Evolutionary conservation across 2,113 vertebrate species (phyloP).

Genomic region (Lepus americanus): DNA sequence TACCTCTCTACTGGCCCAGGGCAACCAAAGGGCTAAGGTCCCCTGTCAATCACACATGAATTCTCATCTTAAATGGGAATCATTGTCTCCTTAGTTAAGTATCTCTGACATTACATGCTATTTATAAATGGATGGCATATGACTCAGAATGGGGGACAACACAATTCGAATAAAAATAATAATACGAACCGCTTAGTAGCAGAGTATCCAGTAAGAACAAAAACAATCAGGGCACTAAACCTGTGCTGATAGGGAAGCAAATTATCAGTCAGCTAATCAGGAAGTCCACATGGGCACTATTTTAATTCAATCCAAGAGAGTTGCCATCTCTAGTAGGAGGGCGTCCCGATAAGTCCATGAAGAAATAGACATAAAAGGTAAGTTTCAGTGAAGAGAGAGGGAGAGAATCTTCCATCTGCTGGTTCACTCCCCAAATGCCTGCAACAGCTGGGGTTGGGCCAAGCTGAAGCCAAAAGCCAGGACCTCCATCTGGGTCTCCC

Average conservation of each 20-base stretch:
- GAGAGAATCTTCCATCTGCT: no score
- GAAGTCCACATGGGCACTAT: background rate
- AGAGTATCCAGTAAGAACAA: background rate
- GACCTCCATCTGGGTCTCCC: no score
- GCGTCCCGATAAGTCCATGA: no score
- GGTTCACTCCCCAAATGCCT: no score
- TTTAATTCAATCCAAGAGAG: background rate
- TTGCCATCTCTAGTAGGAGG: background rate
- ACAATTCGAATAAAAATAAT: constrained; percentile 54
- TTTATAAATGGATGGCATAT: constrained; percentile 61
- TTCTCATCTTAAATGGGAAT: constrained; percentile 23
- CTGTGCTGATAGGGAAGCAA: background rate
- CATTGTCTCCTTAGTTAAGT: constrained; percentile 30
- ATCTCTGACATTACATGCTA: constrained; percentile 43
- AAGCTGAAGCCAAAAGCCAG: no score
- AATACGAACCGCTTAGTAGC: constrained; percentile 16
- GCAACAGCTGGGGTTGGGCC: no score
- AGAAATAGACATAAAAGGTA: no score
- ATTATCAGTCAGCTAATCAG: background rate
- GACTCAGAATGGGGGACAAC: constrained; percentile 45
- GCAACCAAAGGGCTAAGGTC: background rate
- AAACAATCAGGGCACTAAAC: background rate
- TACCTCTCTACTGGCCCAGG: background rate
- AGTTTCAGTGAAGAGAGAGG: no score
- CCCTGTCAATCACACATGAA: background rate